Conservation (phyloP, 2,797 vertebrate species). For the Meriones psammophilus region DNA sequence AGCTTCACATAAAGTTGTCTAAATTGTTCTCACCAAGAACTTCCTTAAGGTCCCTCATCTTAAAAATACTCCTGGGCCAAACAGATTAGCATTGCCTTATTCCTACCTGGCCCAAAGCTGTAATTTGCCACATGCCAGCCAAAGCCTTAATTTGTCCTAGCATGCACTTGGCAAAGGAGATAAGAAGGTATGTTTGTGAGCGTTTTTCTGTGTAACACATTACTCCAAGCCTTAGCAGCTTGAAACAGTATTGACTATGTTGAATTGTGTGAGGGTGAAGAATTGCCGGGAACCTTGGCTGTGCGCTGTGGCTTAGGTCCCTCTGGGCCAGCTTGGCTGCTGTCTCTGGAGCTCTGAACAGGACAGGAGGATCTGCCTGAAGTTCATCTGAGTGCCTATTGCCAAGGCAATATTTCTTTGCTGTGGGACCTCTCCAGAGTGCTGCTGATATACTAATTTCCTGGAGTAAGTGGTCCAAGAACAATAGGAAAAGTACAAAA, state of each 20-base stretch:
- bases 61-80: not conserved
- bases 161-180: not conserved
- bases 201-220: not conserved
- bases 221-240: constrained; percentile 3
- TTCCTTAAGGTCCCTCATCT: not conserved
- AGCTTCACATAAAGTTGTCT: not conserved
- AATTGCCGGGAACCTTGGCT: not conserved
- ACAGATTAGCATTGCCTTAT: not conserved
- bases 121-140: not conserved
- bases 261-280: not conserved
- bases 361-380: not conserved
- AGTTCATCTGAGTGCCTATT: not conserved
- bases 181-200: not conserved
- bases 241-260: not conserved
- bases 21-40: not conserved
- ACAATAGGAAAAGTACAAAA: not conserved
- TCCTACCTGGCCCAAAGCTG: not conserved
- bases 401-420: not conserved
- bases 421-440: not conserved
- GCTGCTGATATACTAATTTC: not conserved
- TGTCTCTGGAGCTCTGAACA: not conserved
- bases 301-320: not conserved
- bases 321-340: not conserved
- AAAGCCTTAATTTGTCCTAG: constrained; percentile 15
- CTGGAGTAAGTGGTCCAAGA: not conserved